Conservation (phyloP, 2,888 invertebrate genomes). For the Drosophila formosana region DNA sequence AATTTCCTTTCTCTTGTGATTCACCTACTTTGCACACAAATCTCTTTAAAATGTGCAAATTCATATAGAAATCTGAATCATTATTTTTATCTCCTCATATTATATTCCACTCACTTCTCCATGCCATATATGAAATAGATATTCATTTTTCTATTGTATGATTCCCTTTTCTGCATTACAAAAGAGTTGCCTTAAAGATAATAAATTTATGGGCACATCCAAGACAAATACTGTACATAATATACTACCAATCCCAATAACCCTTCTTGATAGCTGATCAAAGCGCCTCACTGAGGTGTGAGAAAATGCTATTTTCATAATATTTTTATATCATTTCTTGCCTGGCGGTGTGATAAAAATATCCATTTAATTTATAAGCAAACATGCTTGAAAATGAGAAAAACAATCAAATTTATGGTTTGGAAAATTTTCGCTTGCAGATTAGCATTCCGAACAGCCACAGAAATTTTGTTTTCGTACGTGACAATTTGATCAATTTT, state of each 20-base stretch:
- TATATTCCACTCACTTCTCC: slow-evolving; percentile 11
- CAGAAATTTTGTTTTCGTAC: slow-evolving; percentile 24
- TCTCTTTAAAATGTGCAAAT: not conserved
- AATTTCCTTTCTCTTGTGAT: slow-evolving; percentile 4
- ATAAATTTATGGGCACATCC: slow-evolving; percentile 8
- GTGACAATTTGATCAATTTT: slow-evolving; percentile 40
- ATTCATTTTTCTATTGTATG: slow-evolving; percentile 1
- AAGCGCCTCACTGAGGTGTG: slow-evolving; percentile 45
- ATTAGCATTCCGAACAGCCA: slow-evolving; percentile 42
- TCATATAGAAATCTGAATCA: slow-evolving; percentile 7
- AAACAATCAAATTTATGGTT: slow-evolving; percentile 35
- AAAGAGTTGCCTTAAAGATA: not conserved
- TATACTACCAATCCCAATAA: slow-evolving; percentile 2
- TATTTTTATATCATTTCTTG: slow-evolving; percentile 36
- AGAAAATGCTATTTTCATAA: slow-evolving; percentile 37
- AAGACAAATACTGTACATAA: slow-evolving; percentile 12
- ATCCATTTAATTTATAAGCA: slow-evolving; percentile 13
- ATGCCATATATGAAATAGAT: slow-evolving; percentile 16
- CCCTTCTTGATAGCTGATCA: slow-evolving; percentile 39
- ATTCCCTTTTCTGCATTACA: slow-evolving; percentile 23
- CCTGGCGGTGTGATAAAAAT: slow-evolving; percentile 32
- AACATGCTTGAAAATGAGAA: slow-evolving; percentile 21
- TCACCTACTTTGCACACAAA: slow-evolving; percentile 3
- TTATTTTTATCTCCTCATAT: not conserved
- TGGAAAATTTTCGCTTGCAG: slow-evolving; percentile 37